Evolutionary conservation across 2,888 invertebrate species (phyloP), one percentile per base, ranked within the genome.

Genomic region (Drosophila robusta): DNA sequence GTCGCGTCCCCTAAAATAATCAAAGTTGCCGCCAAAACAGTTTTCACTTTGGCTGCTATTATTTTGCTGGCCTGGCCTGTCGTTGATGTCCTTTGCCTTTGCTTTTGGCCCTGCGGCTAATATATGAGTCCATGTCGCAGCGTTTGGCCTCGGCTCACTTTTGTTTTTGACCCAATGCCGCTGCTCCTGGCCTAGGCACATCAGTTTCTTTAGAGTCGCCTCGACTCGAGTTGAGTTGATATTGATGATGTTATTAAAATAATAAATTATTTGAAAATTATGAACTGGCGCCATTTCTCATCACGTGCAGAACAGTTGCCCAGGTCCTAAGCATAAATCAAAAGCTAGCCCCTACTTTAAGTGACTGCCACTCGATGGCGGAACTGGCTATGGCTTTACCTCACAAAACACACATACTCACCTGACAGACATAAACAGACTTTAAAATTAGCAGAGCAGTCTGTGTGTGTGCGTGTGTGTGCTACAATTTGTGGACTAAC

Each of bases 181-280:
- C 42, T 34, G 18, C 50, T 58, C 14, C 22, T 49, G 49, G 47
- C 36, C 67, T 62, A 67, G 67, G 67, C 72, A 74, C 70, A 73
- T 69, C 69, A 55, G 39, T 58, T 51, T 7, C 12, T 26, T 24
- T 7, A 26, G 49, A 45, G 22, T 3, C 34, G 38, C 60, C 47
- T 67, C 24, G 58, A 62, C 45, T 67, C 24, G 58, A 70, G 70
- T 86, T 75, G 82, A 84, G 82, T 87, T 86, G 67, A 86, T 86
- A 86, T 86, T 86, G 85, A 86, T 86, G 85, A 86, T 86, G 85
- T 86, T 86, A 86, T 86, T 86, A 86, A 86, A 86, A 86, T 86
- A 86, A 86, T 86, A 86, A 86, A 86, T 86, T 86, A 86, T 86
- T 86, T 88, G 77, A 86, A 86, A 86, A 86, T 86, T 86, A 86